Evolutionary conservation across 2,888 invertebrate genomes (phyloP), one percentile per base, ranked within the genome.

Genomic region (Agonum fuliginosum): DNA sequence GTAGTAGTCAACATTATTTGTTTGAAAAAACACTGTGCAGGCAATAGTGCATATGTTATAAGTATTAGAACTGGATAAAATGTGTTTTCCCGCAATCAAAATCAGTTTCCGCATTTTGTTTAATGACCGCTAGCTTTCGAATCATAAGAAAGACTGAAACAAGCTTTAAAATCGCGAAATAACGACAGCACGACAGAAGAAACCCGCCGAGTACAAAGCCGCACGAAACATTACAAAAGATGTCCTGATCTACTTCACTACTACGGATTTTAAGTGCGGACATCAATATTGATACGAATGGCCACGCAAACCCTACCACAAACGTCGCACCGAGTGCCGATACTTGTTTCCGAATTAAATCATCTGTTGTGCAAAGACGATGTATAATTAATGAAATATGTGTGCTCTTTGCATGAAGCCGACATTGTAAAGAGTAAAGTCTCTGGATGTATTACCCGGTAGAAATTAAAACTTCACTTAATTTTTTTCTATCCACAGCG

Each of bases 331-430:
- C 14, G 6, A 17, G 20, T 70, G 54, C 70, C 77, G 19, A 77
- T 58, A 77, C 41, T 77, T 51, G 17, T 8, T 54, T 77, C 70
- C 37, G 77, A 77, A 77, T 75, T 75, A 75, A 75, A 75, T 75
- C 75, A 67, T 77, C 69, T 69, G 41, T 51, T 48, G 67, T 34
- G 51, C 20, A 70, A 77, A 75, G 75, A 76, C 69, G 27, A 41
- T 77, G 70, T 70, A 70, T 70, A 70, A 70, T 77, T 77, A 77
- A 77, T 77, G 77, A 77, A 70, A 77, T 77, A 77, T 77, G 75
- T 75, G 67, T 67, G 65, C 74, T 74, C 51, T 75, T 65, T 67
- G 65, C 75, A 67, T 75, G 48, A 48, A 70, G 70, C 30, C 30
- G 58, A 20, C 30, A 34, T 73, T 30, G 22, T 65, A n/a, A n/a